Conservation (phyloP, 2,888 invertebrate species). For the Eupithecia subumbrata region DNA sequence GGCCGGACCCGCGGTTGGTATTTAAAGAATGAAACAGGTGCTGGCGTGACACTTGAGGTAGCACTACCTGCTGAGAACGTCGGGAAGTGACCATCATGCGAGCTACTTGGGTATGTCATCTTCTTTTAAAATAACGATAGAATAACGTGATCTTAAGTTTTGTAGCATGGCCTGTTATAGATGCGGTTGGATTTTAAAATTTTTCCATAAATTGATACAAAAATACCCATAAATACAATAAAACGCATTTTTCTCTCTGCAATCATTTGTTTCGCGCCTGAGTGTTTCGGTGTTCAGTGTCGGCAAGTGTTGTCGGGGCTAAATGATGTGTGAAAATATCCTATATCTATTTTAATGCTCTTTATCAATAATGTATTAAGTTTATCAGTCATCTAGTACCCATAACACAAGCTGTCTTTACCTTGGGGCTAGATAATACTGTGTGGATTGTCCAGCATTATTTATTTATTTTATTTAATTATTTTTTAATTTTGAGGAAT, state of each 20-base stretch:
- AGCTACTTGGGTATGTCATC: slow-evolving; percentile 66
- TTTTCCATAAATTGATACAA: background rate
- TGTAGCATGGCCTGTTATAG: background rate
- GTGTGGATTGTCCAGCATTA: too few species aligned
- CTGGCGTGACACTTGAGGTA: slow-evolving; percentile 65
- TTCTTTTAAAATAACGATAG: background rate
- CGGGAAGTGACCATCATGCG: slow-evolving; percentile 61
- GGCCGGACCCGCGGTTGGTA: slow-evolving; percentile 49
- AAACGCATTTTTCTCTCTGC: background rate
- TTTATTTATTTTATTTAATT: too few species aligned
- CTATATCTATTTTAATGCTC: background rate
- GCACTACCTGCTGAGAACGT: slow-evolving; percentile 55
- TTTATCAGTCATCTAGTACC: too few species aligned
- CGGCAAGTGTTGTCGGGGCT: background rate
- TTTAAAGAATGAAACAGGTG: slow-evolving; percentile 64
- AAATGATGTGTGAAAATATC: background rate
- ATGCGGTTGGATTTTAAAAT: background rate
- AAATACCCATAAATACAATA: background rate
- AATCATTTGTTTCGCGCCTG: background rate
- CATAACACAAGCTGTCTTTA: too few species aligned
- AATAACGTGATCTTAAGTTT: background rate
- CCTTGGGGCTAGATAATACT: too few species aligned
- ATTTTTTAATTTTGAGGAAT: background rate
- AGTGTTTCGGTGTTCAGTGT: background rate
- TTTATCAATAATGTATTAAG: background rate